Evolutionary conservation across 2,888 invertebrate genomes (phyloP).

Genomic region (Tipula vernalis): DNA sequence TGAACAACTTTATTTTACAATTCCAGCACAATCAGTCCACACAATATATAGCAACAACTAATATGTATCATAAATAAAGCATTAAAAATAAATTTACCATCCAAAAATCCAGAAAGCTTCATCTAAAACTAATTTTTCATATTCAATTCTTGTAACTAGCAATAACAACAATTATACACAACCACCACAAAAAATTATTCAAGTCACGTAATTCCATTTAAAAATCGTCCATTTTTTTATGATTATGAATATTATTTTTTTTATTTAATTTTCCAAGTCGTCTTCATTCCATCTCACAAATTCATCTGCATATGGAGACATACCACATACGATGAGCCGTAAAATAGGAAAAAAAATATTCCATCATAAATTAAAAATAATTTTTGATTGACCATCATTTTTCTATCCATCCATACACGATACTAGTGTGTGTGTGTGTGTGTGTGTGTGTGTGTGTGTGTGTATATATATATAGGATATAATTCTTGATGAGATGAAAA

Average conservation of each 20-base stretch:
- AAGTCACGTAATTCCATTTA: slow-evolving; percentile 4
- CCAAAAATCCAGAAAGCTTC: neutral
- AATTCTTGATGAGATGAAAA: neutral
- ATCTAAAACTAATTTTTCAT: slow-evolving; percentile 4
- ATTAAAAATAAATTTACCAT: slow-evolving; percentile 4
- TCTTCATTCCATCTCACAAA: neutral
- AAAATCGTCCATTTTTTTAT: neutral
- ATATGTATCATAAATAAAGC: neutral
- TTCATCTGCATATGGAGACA: neutral
- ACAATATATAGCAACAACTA: neutral
- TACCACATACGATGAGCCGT: neutral
- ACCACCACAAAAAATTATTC: neutral
- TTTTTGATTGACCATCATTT: neutral
- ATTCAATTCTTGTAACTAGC: neutral
- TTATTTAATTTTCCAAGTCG: neutral
- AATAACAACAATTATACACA: neutral
- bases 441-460: no score
- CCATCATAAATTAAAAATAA: neutral
- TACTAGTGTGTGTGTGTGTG: neutral
- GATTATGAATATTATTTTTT: neutral
- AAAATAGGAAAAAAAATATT: neutral
- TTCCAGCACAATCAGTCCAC: neutral
- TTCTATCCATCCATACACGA: neutral
- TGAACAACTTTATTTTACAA: neutral
- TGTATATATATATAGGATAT: neutral